These are phyloP conservation scores for Andrena bucephala DNA, from an alignment of 2,888 invertebrate genomes.

Conservation along the genomic window DNA sequence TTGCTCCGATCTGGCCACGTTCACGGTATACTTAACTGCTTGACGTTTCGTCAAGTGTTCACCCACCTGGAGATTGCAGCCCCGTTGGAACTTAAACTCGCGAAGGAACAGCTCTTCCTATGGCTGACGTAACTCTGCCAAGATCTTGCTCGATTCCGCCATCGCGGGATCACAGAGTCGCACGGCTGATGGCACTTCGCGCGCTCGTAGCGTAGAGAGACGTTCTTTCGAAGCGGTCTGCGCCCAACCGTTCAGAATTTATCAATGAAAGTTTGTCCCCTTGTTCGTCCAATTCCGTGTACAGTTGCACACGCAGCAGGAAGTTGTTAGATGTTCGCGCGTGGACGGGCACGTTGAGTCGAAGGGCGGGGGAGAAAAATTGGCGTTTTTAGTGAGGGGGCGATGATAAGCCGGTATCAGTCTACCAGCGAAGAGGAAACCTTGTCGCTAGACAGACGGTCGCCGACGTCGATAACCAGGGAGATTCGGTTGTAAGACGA, in stretches of 20 bases:
- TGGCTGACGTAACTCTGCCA: slow-evolving; percentile 3
- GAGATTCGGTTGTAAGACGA: slow-evolving; percentile 52
- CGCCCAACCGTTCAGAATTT: not conserved
- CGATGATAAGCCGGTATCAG: slow-evolving; percentile 68
- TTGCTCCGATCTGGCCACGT: slow-evolving; percentile 58
- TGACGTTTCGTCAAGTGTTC: not conserved
- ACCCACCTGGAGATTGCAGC: not conserved
- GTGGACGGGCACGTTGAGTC: slow-evolving; percentile 27
- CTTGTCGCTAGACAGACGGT: slow-evolving; percentile 80
- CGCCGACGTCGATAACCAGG: slow-evolving; percentile 74
- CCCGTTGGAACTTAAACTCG: too few relatives aligned
- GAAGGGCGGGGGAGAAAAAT: slow-evolving; percentile 47
- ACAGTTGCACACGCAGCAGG: not conserved
- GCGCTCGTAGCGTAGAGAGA: not conserved
- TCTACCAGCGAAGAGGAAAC: slow-evolving; percentile 64
- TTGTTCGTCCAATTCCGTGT: not conserved
- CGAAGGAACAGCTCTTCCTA: not conserved
- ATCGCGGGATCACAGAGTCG: not conserved
- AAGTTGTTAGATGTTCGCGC: slow-evolving; percentile 27
- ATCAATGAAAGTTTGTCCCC: slow-evolving; percentile 20
- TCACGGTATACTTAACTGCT: not conserved
- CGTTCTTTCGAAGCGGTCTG: not conserved
- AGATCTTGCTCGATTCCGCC: slow-evolving; percentile 6
- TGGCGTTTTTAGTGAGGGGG: slow-evolving; percentile 52
- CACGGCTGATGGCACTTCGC: not conserved